Percentiles rank a stretch among this genome's conserved stretches.
phyloP scores from a whole-genome alignment of 2,888 invertebrate species.

The Macaria notata region DNA sequence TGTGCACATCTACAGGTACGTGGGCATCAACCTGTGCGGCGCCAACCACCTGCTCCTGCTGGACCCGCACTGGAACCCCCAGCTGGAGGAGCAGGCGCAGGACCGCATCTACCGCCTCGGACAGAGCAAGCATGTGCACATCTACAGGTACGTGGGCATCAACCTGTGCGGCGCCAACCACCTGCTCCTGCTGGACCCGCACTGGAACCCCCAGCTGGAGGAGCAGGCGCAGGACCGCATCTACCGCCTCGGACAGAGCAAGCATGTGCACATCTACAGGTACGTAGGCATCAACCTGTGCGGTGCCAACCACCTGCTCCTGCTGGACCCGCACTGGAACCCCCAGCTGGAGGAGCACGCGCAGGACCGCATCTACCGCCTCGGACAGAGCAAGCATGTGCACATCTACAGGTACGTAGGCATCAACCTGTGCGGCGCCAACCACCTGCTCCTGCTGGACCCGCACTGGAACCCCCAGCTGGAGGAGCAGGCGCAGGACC shows the following conservation, averaged over 20 bases:
- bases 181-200: constrained; percentile 93
- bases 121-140: constrained; percentile 89
- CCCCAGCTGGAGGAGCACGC: constrained; percentile 97
- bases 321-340: constrained; percentile 98
- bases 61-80: constrained; percentile 99
- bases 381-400: constrained; percentile 93
- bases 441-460: constrained; percentile 94
- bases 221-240: constrained; percentile 97
- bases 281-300: constrained; percentile 54
- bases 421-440: constrained; percentile 88
- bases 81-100: constrained; percentile 96
- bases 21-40: constrained; percentile 84
- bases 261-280: constrained; percentile 85
- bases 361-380: constrained; percentile 95
- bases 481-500: constrained; percentile 96
- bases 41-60: constrained; percentile 95
- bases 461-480: constrained; percentile 99
- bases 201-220: constrained; percentile 99
- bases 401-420: constrained; percentile 76
- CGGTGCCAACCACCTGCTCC: constrained; percentile 94
- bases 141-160: constrained; percentile 65
- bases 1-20: constrained; percentile 83
- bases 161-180: constrained; percentile 91
- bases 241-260: constrained; percentile 94
- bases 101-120: constrained; percentile 97